Evolutionary conservation across 2,113 vertebrate species (phyloP).

Genomic region (Pedionomus torquatus): DNA sequence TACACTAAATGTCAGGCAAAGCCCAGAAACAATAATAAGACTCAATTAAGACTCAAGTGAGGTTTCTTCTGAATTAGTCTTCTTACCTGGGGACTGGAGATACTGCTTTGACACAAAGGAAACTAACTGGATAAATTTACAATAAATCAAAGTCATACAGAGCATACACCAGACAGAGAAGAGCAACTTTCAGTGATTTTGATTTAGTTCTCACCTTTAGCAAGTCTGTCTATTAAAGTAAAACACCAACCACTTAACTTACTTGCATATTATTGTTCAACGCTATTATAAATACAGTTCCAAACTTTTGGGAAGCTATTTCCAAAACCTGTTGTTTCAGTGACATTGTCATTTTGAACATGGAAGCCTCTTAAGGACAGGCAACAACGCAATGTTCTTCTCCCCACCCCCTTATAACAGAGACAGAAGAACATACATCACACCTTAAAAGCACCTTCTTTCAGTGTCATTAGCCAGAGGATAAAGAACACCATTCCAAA

Average conservation of each 20-base stretch:
- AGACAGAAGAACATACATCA: not conserved
- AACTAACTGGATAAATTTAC: not conserved
- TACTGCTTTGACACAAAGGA: not conserved
- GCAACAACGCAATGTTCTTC: not conserved
- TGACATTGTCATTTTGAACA: not conserved
- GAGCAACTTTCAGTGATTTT: not conserved
- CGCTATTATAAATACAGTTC: not conserved
- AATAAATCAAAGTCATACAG: not conserved
- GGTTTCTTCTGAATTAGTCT: not conserved
- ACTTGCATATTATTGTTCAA: not conserved
- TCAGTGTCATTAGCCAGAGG: not conserved
- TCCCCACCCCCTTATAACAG: not conserved
- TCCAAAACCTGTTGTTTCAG: not conserved
- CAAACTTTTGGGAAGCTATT: not conserved
- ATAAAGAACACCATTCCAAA: not conserved
- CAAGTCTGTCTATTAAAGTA: not conserved
- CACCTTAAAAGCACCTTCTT: not conserved
- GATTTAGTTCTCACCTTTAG: not conserved
- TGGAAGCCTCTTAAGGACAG: not conserved
- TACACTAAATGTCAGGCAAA: not conserved
- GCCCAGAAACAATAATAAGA: not conserved
- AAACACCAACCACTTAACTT: not conserved
- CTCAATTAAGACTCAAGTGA: not conserved
- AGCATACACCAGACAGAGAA: not conserved
- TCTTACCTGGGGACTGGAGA: not conserved